Base-by-base conservation (phyloP, 1,140 invertebrate species). In the Popillia japonica region DNA sequence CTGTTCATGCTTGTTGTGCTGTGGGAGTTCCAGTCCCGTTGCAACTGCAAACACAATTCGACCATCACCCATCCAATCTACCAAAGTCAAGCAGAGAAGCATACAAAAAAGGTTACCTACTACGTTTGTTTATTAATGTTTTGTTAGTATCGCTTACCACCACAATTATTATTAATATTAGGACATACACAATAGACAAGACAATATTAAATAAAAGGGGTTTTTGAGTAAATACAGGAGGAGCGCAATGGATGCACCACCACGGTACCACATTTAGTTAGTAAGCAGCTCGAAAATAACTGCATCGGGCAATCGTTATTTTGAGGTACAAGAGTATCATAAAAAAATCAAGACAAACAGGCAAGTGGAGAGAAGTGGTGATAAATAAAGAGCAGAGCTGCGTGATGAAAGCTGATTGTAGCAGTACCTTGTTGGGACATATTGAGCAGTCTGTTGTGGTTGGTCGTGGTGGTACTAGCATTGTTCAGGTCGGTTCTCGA, bases 381-480 rank as follows among this genome's bases (percentile, higher is more conserved):
- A 41, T 73, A 73, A 40, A 64, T 64, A 64, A 73, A 73, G 72
- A 78, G 72, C 41, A 78, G 77, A 78, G 77, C 79, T 79, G 79
- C 78, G 79, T 76, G 61, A 74, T 75, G 34, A 40, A 77, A 79
- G 81, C 79, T 78, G 44, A 72, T 79, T 74, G 68, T 77, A 75
- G 80, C 80, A 78, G 83, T 86, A 87, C 86, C 86, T 86, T 87
- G 86, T 84, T 86, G 86, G 77, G 86, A 85, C 80, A 85, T 82
- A 85, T 86, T 86, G 82, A 86, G 86, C 81, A 85, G 86, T 83
- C 86, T 83, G 83, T 86, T 86, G 82, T 87, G 86, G 84, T 85
- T 87, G 84, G 85, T 86, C 81, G 85, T 86, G 87, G 87, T 87
- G 86, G 85, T 86, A 84, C 84, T 87, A 87, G 86, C 86, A 86